Evolutionary conservation across 2,888 invertebrate genomes (phyloP).

Genomic region (Agrypnus murinus): DNA sequence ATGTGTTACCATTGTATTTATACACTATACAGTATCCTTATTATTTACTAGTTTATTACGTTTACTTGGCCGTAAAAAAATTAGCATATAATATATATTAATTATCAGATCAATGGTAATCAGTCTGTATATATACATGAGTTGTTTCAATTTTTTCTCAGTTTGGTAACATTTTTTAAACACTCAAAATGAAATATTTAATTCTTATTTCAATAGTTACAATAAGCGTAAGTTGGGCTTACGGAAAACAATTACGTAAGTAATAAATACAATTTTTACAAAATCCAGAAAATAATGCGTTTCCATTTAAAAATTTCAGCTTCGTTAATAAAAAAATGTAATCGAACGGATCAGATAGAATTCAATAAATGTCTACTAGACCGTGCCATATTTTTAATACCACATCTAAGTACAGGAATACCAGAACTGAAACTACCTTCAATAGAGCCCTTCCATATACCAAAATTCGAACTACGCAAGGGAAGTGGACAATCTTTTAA

Average conservation of each 20-base stretch:
- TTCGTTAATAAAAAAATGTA: conserved; percentile 35
- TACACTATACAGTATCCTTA: too few species aligned
- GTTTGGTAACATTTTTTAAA: too few species aligned
- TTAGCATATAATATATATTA: too few species aligned
- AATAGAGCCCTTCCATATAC: conserved; percentile 34
- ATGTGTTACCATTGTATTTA: too few species aligned
- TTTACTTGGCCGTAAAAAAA: too few species aligned
- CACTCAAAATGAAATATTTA: too few species aligned
- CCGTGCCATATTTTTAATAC: conserved; percentile 8
- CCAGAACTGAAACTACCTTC: conserved; percentile 41
- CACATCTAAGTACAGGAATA: conserved; percentile 28
- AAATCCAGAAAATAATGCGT: not conserved
- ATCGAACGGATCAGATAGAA: not conserved
- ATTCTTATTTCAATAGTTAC: too few species aligned
- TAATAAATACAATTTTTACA: not conserved
- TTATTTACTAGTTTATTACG: too few species aligned
- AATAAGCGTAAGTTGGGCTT: not conserved
- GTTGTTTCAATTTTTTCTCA: too few species aligned
- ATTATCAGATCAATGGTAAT: too few species aligned
- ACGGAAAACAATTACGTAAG: conserved; percentile 27
- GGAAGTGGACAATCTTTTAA: not conserved
- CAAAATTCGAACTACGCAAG: conserved; percentile 8
- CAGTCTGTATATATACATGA: too few species aligned
- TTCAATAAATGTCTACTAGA: conserved; percentile 25
- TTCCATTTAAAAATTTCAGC: conserved; percentile 12